A percentile compares a stretch with the other conserved stretches of the same genome.
Evolutionary conservation across 92 coral and sea anemone genomes (phyloP).

Genomic region (Galaxea fascicularis): DNA sequence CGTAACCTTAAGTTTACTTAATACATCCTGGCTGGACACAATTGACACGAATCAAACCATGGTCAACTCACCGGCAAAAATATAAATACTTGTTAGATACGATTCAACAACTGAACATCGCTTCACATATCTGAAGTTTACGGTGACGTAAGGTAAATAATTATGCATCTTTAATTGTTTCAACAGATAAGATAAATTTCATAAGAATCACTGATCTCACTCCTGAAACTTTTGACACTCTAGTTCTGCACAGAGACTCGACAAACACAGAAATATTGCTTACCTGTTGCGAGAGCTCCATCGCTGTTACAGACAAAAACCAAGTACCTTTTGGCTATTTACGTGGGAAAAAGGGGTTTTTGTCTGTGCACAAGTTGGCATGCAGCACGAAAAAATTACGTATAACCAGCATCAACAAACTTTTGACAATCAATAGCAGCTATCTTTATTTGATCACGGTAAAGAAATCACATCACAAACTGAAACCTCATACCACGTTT

Average conservation of each 20-base stretch:
- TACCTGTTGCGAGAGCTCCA: slow-evolving; percentile 5
- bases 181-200: background rate
- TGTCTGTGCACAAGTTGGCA: background rate
- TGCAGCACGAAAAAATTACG: background rate
- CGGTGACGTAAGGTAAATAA: background rate
- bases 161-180: background rate
- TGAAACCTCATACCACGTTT: background rate
- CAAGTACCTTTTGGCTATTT: too few species aligned
- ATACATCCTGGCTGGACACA: slow-evolving; percentile 6
- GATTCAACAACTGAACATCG: slow-evolving; percentile 1
- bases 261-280: background rate
- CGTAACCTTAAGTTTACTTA: background rate
- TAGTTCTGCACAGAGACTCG: background rate
- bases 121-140: background rate
- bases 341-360: background rate
- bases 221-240: background rate
- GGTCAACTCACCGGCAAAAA: background rate
- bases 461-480: background rate
- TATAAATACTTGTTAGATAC: background rate
- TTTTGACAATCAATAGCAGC: background rate
- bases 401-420: background rate
- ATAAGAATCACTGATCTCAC: slow-evolving; percentile 5
- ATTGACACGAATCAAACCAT: slow-evolving; percentile 3
- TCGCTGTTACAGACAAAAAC: background rate
- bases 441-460: background rate